Conservation (phyloP, 2,888 invertebrate species). For the Dioctria rufipes region DNA sequence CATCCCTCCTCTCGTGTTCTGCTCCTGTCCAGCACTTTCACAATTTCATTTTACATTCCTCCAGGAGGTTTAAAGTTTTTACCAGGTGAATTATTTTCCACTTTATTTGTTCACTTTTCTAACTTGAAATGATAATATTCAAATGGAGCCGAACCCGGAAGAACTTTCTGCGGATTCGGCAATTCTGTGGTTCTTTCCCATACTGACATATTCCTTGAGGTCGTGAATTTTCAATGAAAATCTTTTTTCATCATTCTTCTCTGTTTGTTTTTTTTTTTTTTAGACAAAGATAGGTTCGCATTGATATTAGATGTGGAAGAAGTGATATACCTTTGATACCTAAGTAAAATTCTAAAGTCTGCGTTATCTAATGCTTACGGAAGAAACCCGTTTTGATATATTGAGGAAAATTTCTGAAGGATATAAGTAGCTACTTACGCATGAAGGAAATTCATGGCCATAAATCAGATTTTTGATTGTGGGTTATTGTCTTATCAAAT, state of each 20-base stretch:
- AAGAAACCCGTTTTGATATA: no score
- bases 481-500: no score
- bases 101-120: constrained; percentile 47
- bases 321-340: neutral
- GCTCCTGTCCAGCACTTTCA: neutral
- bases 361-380: no score
- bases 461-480: no score
- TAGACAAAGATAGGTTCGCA: neutral
- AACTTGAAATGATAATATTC: constrained; percentile 48
- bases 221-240: neutral
- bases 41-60: neutral
- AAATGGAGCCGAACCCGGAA: constrained; percentile 15
- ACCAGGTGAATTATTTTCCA: constrained; percentile 52
- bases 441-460: no score
- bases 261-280: no score
- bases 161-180: neutral
- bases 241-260: neutral
- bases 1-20: neutral
- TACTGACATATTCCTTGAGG: neutral
- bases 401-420: no score
- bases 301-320: neutral
- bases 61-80: constrained; percentile 46
- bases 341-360: no score
- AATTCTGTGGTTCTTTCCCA: neutral
- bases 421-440: no score